These are phyloP conservation scores for Peromyscus californicus DNA, from an alignment of 2,113 vertebrate species.

Conservation along the genomic window DNA sequence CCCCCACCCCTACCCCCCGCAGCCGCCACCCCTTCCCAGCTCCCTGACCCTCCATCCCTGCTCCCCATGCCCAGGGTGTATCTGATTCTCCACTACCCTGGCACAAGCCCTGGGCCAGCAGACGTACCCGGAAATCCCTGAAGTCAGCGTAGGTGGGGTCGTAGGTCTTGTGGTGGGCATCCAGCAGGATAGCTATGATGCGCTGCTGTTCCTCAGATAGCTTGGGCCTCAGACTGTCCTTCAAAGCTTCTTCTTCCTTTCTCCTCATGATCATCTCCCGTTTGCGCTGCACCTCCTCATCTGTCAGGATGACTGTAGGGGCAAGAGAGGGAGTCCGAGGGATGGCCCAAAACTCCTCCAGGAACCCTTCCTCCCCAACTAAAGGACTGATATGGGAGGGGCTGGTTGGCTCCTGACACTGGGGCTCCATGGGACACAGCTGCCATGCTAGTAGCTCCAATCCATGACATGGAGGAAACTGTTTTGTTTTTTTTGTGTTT, in stretches of 20 bases:
- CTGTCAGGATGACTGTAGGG: constrained; percentile 95
- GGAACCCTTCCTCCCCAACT: not conserved
- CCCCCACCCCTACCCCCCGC: no score
- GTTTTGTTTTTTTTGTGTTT: not conserved
- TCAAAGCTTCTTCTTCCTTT: constrained; percentile 94
- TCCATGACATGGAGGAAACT: rapidly evolving
- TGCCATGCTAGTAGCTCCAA: not conserved
- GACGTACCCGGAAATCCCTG: constrained; percentile 93
- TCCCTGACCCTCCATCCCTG: rapidly evolving
- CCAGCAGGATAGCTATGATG: constrained; percentile 92
- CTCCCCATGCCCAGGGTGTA: rapidly evolving
- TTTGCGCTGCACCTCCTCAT: constrained; percentile 98
- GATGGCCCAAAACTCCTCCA: not conserved
- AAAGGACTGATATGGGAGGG: not conserved
- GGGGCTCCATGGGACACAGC: not conserved
- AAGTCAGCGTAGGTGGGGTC: constrained; percentile 97
- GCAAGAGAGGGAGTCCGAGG: rapidly evolving
- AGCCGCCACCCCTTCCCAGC: not conserved
- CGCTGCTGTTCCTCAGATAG: constrained; percentile 94
- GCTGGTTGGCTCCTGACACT: not conserved
- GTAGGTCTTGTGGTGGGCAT: constrained; percentile 97
- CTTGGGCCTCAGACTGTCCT: constrained; percentile 93
- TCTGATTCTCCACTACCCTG: rapidly evolving
- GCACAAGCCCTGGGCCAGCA: rapidly evolving
- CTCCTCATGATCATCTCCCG: constrained; percentile 96